Percentiles rank a stretch among this genome's conserved stretches.
Conservation (phyloP, 2,113 vertebrate species). For the Rana temporaria region DNA sequence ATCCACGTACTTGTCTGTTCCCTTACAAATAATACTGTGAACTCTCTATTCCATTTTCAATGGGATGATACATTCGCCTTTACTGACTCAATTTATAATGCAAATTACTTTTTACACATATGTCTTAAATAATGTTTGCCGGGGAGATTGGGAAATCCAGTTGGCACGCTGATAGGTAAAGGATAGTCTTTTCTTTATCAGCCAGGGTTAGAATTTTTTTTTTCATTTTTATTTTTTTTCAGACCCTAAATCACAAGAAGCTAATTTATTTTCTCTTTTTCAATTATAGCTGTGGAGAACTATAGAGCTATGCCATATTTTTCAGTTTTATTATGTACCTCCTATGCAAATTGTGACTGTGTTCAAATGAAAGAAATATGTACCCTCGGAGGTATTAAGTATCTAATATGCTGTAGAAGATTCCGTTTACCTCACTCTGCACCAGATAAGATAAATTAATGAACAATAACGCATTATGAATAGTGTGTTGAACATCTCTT, state of each 20-base stretch:
- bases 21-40: slow-evolving; percentile 31
- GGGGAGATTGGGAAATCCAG: slow-evolving; percentile 52
- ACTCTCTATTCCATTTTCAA: slow-evolving; percentile 40
- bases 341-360: slow-evolving; percentile 54
- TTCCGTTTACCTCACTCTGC: slow-evolving; percentile 54
- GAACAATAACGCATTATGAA: slow-evolving; percentile 57
- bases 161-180: slow-evolving; percentile 45
- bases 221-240: slow-evolving; percentile 34
- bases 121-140: slow-evolving; percentile 50
- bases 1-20: slow-evolving; percentile 19
- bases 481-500: slow-evolving; percentile 55
- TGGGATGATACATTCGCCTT: slow-evolving; percentile 44
- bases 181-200: slow-evolving; percentile 57
- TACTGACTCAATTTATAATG: slow-evolving; percentile 56
- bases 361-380: slow-evolving; percentile 57
- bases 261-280: slow-evolving; percentile 59
- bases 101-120: slow-evolving; percentile 58
- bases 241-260: slow-evolving; percentile 54
- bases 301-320: slow-evolving; percentile 55
- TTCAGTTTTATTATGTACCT: slow-evolving; percentile 57
- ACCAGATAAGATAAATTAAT: slow-evolving; percentile 57
- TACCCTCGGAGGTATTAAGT: slow-evolving; percentile 51
- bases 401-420: slow-evolving; percentile 55
- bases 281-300: slow-evolving; percentile 53
- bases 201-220: slow-evolving; percentile 39